These are phyloP conservation scores for Cataglyphis livida DNA, from an alignment of 2,888 invertebrate species.

Conservation along the genomic window DNA sequence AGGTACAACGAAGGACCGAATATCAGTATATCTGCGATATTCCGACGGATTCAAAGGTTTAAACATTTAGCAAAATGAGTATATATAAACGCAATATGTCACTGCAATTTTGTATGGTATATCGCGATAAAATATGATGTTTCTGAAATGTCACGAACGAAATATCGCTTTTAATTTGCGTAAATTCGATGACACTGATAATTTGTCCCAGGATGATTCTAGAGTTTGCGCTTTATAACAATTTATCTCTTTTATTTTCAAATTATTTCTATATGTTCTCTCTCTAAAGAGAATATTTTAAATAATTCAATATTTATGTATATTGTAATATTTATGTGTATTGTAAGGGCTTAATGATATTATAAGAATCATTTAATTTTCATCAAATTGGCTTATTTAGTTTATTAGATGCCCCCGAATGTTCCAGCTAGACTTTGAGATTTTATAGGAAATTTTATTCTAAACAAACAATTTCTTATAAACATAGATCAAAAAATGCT, in stretches of 20 bases:
- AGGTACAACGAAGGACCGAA: slow-evolving; percentile 8
- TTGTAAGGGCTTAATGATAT: not conserved
- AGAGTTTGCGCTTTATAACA: not conserved
- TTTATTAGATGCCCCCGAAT: too few species aligned
- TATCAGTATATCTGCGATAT: slow-evolving; percentile 14
- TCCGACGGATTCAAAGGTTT: slow-evolving; percentile 2
- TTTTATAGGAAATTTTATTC: too few species aligned
- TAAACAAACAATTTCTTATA: too few species aligned
- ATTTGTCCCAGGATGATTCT: not conserved
- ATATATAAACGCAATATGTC: not conserved
- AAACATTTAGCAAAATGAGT: slow-evolving; percentile 7
- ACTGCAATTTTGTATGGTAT: slow-evolving; percentile 15
- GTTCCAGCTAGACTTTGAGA: too few species aligned
- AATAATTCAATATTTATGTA: not conserved
- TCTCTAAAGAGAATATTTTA: not conserved
- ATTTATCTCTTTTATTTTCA: slow-evolving; percentile 3
- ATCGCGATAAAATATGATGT: slow-evolving; percentile 27
- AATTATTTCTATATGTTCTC: not conserved
- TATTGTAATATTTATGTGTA: not conserved
- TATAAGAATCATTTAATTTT: slow-evolving; percentile 1
- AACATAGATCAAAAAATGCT: too few species aligned
- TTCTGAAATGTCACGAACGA: slow-evolving; percentile 10
- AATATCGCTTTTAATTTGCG: slow-evolving; percentile 42
- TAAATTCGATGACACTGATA: slow-evolving; percentile 26
- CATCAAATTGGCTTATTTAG: not conserved